Evolutionary conservation across 2,797 vertebrate species (phyloP).

Genomic region (Eremophila alpestris): DNA sequence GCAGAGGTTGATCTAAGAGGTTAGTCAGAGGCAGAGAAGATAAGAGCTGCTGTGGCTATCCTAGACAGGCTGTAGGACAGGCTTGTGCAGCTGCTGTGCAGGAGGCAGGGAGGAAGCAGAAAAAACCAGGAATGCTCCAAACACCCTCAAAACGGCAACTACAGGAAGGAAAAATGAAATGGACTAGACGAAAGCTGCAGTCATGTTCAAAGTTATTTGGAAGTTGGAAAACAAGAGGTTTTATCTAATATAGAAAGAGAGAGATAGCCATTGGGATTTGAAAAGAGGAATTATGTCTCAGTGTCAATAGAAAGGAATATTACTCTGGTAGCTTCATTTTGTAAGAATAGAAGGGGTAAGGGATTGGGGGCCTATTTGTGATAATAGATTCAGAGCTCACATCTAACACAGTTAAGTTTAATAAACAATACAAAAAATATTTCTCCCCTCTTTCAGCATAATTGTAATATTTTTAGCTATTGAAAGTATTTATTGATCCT

Average conservation of each 20-base stretch:
- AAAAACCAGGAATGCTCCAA: not conserved
- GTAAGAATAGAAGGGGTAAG: not conserved
- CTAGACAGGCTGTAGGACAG: not conserved
- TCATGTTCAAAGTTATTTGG: not conserved
- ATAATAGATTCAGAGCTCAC: not conserved
- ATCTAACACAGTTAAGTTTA: not conserved
- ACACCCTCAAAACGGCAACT: not conserved
- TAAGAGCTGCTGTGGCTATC: not conserved
- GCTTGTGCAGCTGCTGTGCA: not conserved
- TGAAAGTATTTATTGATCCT: not conserved
- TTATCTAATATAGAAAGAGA: not conserved
- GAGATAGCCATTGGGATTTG: not conserved
- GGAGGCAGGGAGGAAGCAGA: not conserved
- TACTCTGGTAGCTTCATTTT: not conserved
- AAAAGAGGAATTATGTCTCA: not conserved
- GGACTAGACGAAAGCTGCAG: not conserved
- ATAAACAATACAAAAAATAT: conserved; percentile 6
- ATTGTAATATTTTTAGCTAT: not conserved
- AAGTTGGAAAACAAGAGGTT: not conserved
- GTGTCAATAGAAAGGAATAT: not conserved
- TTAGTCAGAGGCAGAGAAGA: not conserved
- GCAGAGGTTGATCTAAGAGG: conserved; percentile 18
- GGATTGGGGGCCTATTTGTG: not conserved
- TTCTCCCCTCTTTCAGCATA: not conserved
- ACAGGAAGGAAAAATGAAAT: not conserved